Evolutionary conservation across 1,140 invertebrate species (phyloP).

Genomic region (Leptinotarsa undecemlineata): DNA sequence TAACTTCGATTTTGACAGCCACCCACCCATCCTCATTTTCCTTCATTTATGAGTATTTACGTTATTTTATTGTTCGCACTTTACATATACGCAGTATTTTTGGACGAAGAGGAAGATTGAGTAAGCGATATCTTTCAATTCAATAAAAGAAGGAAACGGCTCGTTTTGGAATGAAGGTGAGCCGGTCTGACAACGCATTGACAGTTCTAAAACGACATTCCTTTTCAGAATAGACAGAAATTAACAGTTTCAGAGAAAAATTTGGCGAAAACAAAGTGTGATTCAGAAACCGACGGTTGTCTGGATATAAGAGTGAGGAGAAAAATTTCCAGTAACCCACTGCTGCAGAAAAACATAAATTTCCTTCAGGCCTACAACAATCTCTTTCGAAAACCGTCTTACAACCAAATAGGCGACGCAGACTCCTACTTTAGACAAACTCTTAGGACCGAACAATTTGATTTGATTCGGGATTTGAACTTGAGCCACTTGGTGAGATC

Average conservation of each 20-base stretch:
- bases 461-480: constrained; percentile 35
- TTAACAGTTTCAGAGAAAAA: constrained; percentile 37
- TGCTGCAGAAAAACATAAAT: constrained; percentile 38
- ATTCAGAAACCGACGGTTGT: constrained; percentile 13
- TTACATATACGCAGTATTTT: neutral
- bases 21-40: neutral
- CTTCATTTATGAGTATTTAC: constrained; percentile 7
- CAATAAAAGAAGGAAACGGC: too few relatives aligned
- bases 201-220: neutral
- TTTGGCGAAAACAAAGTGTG: constrained; percentile 17
- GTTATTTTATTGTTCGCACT: neutral
- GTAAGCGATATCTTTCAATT: neutral
- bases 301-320: constrained; percentile 29
- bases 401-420: constrained; percentile 33
- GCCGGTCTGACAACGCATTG: neutral
- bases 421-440: constrained; percentile 37
- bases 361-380: constrained; percentile 37
- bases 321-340: constrained; percentile 34
- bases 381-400: constrained; percentile 32
- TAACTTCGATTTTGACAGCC: constrained; percentile 6
- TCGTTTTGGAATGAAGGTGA: neutral
- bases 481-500: constrained; percentile 20
- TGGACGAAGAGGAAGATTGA: neutral
- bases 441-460: constrained; percentile 37
- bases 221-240: constrained; percentile 35